Evolutionary conservation across 35 echinoderm and acorn worm genomes (phyloP), one percentile per base, ranked within the genome.

Genomic region (Holothuria glaberrima): DNA sequence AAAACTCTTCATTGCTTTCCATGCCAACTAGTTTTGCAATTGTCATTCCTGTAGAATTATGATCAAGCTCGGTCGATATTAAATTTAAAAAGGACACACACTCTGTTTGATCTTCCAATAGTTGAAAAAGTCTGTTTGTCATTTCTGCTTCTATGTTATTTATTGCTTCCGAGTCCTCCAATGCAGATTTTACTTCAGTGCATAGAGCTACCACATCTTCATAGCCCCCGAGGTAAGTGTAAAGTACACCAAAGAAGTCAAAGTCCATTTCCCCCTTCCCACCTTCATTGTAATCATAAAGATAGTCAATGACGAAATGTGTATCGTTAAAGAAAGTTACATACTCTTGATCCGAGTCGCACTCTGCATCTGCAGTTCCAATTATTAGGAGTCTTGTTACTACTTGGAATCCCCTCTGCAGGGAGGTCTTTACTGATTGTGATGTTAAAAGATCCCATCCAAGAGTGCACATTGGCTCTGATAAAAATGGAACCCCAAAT

Each of bases 401-500:
- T 48, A 54, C 30, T 84, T 56, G 80, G 56, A 84, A 84, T 58
- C 46, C 80, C 48, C 33, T 84, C 33, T 30, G 10, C 0, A 84
- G 33, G 31, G 80, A 58, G 29, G 18, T 2, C 57, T 84, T 84
- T 3, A 84, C 80, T 63, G 52, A 17, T 28, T 84, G 52, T 32
- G 20, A 21, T 22, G 54, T 30, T 17, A 58, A 84, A 36, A 84
- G 80, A 25, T 84, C 80, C 80, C 80, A 84, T 20, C 54, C 80
- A 25, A 84, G 14, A 41, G 26, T 7, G n/a, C 80, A 84, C 25
- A 84, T 84, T 38, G 80, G 80, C 6, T 58, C 28, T 20, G 80
- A 64, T 33, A 30, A 25, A 19, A 84, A 61, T 16, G 80, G 52
- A 2, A 54, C 32, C 12, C 59, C 59, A 48, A 48, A 84, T 17